These are phyloP conservation scores for Porites australiensis DNA, from an alignment of 64 coral and sea anemone genomes.

Conservation along the genomic window DNA sequence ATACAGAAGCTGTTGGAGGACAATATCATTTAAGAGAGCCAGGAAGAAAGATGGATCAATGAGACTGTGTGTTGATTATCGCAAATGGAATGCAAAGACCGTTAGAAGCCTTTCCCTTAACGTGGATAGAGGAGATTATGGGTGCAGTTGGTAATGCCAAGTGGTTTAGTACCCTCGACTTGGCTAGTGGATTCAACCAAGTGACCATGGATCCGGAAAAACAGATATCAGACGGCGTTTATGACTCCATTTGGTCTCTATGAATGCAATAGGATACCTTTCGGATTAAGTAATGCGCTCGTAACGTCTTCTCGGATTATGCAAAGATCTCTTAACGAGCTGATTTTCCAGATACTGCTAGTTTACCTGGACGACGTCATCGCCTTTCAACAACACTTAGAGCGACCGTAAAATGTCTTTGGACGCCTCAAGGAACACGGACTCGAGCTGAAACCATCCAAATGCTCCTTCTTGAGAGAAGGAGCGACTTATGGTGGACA, in stretches of 20 bases:
- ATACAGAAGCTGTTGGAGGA: neutral
- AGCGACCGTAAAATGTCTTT: too few species aligned
- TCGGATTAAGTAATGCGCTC: constrained; percentile 7
- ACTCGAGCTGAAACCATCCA: too few species aligned
- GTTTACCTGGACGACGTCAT: too few species aligned
- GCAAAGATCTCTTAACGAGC: neutral
- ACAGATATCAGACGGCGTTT: constrained; percentile 27
- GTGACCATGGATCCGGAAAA: neutral
- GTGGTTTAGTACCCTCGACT: constrained; percentile 9
- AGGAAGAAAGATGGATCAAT: constrained; percentile 16
- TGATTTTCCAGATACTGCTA: too few species aligned
- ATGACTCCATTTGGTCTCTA: constrained; percentile 3
- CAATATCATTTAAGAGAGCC: neutral
- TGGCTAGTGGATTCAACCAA: constrained; percentile 35
- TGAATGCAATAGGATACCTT: constrained; percentile 34
- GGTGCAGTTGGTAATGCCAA: constrained; percentile 12
- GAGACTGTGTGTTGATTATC: constrained; percentile 4
- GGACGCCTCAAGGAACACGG: too few species aligned
- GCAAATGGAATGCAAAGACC: constrained; percentile 9
- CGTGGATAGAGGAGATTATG: constrained; percentile 10
- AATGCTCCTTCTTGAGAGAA: too few species aligned
- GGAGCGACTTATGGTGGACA: too few species aligned
- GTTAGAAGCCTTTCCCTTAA: constrained; percentile 9
- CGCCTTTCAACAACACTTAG: too few species aligned
- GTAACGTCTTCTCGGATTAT: neutral